Conservation (phyloP, 2,888 invertebrate genomes). For the Trichopria drosophilae region DNA sequence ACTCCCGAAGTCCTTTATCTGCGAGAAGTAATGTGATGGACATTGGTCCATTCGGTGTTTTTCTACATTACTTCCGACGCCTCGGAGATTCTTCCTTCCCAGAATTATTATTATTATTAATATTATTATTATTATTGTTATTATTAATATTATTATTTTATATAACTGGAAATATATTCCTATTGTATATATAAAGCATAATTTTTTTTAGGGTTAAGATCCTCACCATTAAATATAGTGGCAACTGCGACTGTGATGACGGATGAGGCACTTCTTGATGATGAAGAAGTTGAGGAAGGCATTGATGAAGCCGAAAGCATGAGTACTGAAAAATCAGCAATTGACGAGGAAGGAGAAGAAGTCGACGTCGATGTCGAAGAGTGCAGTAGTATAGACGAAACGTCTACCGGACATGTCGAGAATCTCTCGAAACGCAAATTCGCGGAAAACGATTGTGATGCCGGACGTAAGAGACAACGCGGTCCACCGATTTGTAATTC, state of each 20-base stretch:
- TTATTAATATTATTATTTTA: too few species aligned
- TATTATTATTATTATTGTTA: too few species aligned
- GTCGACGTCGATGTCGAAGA: constrained; percentile 66
- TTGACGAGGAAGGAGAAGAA: constrained; percentile 60
- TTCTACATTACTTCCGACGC: too few species aligned
- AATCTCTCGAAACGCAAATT: constrained; percentile 40
- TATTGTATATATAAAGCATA: too few species aligned
- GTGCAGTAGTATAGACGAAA: constrained; percentile 63
- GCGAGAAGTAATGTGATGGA: too few species aligned
- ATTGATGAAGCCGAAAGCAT: constrained; percentile 63
- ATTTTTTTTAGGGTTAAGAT: constrained; percentile 33
- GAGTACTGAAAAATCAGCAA: constrained; percentile 50
- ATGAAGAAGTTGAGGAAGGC: constrained; percentile 62
- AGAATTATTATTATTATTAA: too few species aligned
- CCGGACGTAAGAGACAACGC: too few species aligned
- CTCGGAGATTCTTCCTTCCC: too few species aligned
- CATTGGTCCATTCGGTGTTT: too few species aligned
- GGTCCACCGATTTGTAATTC: constrained; percentile 17
- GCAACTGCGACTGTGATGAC: constrained; percentile 59
- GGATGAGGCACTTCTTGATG: constrained; percentile 57
- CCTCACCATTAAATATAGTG: constrained; percentile 54
- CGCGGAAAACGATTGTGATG: constrained; percentile 33
- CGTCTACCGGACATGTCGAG: constrained; percentile 47
- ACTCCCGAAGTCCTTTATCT: too few species aligned
- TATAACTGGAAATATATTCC: too few species aligned